A percentile compares a stretch with the other conserved stretches of the same genome.
phyloP scores from a whole-genome alignment of 1,140 invertebrate genomes.

The Apis dorsata region DNA sequence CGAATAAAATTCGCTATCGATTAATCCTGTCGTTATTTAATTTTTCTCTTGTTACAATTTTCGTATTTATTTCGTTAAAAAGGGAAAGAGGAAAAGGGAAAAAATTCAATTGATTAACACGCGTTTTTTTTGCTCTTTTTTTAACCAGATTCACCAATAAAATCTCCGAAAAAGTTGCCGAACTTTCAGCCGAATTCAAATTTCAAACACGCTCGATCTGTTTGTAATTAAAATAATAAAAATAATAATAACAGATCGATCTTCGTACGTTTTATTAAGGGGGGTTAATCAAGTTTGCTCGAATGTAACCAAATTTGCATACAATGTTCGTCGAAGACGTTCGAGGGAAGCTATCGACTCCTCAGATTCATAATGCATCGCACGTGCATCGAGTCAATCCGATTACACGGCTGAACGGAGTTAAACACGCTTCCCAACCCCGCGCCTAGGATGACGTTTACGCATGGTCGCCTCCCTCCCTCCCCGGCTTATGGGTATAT shows the following conservation, averaged over 20 bases:
- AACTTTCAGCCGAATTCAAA: no score
- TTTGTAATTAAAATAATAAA: no score
- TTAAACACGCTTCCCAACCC: constrained; percentile 35
- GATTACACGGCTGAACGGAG: constrained; percentile 53
- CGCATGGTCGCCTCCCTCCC: constrained; percentile 21
- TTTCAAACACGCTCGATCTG: no score
- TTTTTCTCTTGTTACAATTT: background rate
- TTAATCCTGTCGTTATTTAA: background rate
- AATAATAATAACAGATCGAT: background rate
- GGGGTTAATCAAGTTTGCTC: background rate
- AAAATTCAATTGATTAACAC: no score
- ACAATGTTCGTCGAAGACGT: constrained; percentile 6
- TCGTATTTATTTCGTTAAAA: background rate
- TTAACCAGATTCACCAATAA: background rate
- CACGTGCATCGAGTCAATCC: constrained; percentile 51
- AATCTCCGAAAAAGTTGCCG: no score
- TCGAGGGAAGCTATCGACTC: constrained; percentile 10
- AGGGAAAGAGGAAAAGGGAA: no score
- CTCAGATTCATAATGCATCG: constrained; percentile 52
- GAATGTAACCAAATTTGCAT: background rate
- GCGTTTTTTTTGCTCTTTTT: background rate
- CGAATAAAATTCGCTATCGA: background rate
- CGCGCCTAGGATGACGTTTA: constrained; percentile 44
- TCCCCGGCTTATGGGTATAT: constrained; percentile 1
- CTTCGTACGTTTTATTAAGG: no score